Evolutionary conservation across 2,888 invertebrate genomes (phyloP), one percentile per base, ranked within the genome.

Genomic region (Volucella zonaria): DNA sequence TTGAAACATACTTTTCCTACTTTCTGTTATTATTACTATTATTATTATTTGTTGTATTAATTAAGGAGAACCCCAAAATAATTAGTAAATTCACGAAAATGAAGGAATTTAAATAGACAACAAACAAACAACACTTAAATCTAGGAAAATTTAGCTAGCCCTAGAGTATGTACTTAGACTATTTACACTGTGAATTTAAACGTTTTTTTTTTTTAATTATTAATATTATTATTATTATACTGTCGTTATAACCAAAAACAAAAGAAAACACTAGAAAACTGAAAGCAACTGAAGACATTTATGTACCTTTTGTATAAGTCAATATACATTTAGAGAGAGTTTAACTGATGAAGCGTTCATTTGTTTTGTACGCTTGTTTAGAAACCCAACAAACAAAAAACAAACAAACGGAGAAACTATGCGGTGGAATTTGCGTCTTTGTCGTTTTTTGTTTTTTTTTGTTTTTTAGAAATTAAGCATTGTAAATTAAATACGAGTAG

Each of bases 101-200:
- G 18, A 8, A 78, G 58, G 62, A 58, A 64, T 45, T 76, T 70
- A 64, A 51, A 14, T 66, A 14, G 47, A 47, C 45, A 40, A 54
- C 43, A 71, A 15, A 58, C 31, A 52, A 15, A 40, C 43, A 23
- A n/a, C 40, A 77, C 59, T 71, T 67, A 67, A 82, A 51, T 45
- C 62, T 76, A 80, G 47, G 67, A 42, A 54, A 49, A 61, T 10
- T 58, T 61, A 62, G 38, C 62, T 18, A 70, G 45, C 14, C 77
- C 56, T 83, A 83, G 75, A 75, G 56, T 76, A 70, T 52, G 82
- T 83, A 83, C 83, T 83, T 83, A 83, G 83, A 80, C 70, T 80
- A 71, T 67, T 83, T 80, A 56, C 68, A 66, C 68, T 75, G 64
- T 81, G 70, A 81, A 81, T 75, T 75, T 75, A 68, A 15, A 56